Evolutionary conservation across 2,797 vertebrate genomes (phyloP), one percentile per base, ranked within the genome.

Genomic region (Bucorvus abyssinicus): DNA sequence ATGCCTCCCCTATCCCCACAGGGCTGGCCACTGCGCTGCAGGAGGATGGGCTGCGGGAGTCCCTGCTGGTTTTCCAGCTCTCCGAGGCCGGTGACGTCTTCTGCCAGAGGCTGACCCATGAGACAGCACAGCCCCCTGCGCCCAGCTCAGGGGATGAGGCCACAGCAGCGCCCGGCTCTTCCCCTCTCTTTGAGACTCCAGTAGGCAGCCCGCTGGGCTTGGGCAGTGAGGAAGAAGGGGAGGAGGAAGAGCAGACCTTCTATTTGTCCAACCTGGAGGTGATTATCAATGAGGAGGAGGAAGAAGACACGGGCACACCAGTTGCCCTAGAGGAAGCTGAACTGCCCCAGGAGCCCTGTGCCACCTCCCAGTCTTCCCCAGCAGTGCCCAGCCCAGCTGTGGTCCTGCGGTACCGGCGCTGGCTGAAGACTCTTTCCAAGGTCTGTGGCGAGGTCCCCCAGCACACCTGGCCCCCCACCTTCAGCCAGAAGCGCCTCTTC

Each of bases 11-110:
- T 93, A 2, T 75, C 60, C 29, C 50, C 0, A 1, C 89, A 99
- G 99, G 99, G 68, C 93, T 99, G 61, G 94, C 98, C 0, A 97
- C 98, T 3, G 22, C 96, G 1, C 90, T 97, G 52, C 90, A 59
- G 1, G 42, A 75, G 20, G 52, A 63, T 0, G 55, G 59, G 0
- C 50, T 6, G 0, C 55, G 8, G 2, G 97, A 98, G 6, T 93
- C 91, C 23, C 61, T 99, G 82, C 93, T 97, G 5, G 65, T 99
- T 76, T 98, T 99, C 40, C 99, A 99, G 77, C 98, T 99, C 7
- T 98, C 99, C 0, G 98, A 98, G 20, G 98, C 98, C 0, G 99
- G 99, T 13, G 99, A 99, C 9, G 6, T 99, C 60, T 99, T 99
- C 97, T 98, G 98, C 84, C 99, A 99, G 97, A 93, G 90, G 17